Evolutionary conservation across 2,888 invertebrate species (phyloP).

Genomic region (Scaeva pyrastri): DNA sequence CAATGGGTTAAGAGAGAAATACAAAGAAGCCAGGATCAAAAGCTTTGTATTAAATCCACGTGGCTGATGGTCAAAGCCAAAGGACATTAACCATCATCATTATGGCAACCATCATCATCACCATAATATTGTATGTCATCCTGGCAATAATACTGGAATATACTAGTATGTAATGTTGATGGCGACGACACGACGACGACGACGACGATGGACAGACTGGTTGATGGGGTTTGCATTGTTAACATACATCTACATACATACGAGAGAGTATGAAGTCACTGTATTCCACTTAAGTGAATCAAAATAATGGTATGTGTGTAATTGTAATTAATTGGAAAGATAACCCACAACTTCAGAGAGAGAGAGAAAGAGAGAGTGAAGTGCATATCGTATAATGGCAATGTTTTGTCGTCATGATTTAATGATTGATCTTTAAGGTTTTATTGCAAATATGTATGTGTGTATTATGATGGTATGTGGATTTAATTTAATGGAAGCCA

Average conservation of each 20-base stretch:
- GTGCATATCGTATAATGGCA: too few species aligned
- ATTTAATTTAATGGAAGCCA: too few species aligned
- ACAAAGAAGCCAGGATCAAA: background rate
- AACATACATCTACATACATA: too few species aligned
- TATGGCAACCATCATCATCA: background rate
- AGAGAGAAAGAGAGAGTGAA: background rate
- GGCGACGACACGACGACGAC: background rate
- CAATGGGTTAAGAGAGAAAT: background rate
- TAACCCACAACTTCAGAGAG: background rate
- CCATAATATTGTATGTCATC: slow-evolving; percentile 2
- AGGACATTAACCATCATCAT: background rate
- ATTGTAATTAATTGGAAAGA: slow-evolving; percentile 9
- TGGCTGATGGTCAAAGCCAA: background rate
- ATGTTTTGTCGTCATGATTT: too few species aligned
- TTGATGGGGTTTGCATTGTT: too few species aligned
- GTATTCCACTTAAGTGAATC: background rate
- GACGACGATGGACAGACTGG: too few species aligned
- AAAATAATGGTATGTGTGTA: background rate
- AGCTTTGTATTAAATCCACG: background rate
- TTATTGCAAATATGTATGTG: too few species aligned
- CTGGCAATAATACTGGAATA: background rate
- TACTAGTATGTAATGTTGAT: background rate
- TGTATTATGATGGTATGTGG: too few species aligned
- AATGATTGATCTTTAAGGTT: background rate
- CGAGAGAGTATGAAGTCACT: too few species aligned